phyloP scores from a whole-genome alignment of 1,140 invertebrate genomes.

The Oreohelix idahoensis region DNA sequence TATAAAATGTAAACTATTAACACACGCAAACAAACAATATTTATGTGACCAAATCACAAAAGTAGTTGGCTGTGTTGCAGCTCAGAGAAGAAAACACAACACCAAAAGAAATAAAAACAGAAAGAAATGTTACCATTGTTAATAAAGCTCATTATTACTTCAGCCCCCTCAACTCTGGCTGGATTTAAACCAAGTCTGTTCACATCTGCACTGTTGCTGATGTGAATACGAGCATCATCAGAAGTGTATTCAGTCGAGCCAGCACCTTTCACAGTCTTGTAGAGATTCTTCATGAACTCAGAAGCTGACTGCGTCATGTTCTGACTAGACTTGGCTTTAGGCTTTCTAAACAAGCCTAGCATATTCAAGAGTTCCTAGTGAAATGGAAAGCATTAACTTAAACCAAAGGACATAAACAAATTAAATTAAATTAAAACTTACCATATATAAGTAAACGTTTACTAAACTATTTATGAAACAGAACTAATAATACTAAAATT shows the following conservation, averaged over 20 bases:
- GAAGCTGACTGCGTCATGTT: conserved; percentile 82
- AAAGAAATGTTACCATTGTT: conserved; percentile 89
- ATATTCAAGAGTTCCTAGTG: conserved; percentile 26
- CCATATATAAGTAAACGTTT: no score
- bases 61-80: no score
- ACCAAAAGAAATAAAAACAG: no score
- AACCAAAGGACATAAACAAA: no score
- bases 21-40: no score
- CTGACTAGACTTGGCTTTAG: conserved; percentile 12
- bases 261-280: conserved; percentile 83
- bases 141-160: conserved; percentile 93
- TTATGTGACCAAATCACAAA: no score
- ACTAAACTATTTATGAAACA: no score
- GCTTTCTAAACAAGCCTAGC: conserved; percentile 38
- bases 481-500: no score
- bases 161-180: conserved; percentile 84
- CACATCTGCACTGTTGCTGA: conserved; percentile 74
- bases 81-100: no score
- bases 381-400: no score
- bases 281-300: conserved; percentile 90
- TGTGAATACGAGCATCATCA: conserved; percentile 35
- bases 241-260: neutral
- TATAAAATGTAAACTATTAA: no score
- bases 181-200: conserved; percentile 56
- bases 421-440: no score